Conservation (phyloP, 2,888 invertebrate species). For the Caenorhabditis uteleia region DNA sequence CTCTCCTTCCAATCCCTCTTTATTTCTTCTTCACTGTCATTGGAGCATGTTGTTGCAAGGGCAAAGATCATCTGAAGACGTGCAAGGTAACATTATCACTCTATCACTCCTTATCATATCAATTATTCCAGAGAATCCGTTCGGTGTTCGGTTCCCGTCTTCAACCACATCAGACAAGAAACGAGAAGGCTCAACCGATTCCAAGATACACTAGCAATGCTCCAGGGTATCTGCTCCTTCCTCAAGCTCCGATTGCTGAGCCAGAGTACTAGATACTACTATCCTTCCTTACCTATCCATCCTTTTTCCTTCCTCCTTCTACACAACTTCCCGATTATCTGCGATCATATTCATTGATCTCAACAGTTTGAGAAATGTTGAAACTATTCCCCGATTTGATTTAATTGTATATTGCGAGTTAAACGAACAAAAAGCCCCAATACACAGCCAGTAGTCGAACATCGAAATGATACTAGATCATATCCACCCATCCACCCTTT, state of each 20-base stretch:
- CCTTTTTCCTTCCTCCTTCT: not conserved
- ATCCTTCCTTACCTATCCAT: not conserved
- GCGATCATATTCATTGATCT: slow-evolving; percentile 26
- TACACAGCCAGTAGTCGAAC: slow-evolving; percentile 2
- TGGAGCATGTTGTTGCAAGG: slow-evolving; percentile 56
- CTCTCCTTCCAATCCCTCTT: slow-evolving; percentile 67
- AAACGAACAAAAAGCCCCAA: slow-evolving; percentile 4
- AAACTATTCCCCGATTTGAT: not conserved
- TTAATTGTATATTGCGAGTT: not conserved
- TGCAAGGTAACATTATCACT: slow-evolving; percentile 20
- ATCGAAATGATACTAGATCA: not conserved
- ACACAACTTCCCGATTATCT: slow-evolving; percentile 11
- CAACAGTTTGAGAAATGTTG: slow-evolving; percentile 10
- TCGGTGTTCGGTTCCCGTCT: slow-evolving; percentile 62
- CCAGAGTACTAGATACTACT: slow-evolving; percentile 47
- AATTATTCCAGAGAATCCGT: slow-evolving; percentile 59
- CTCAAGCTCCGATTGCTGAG: slow-evolving; percentile 66
- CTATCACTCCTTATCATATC: too few species aligned
- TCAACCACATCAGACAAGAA: slow-evolving; percentile 26
- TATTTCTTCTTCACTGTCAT: slow-evolving; percentile 59
- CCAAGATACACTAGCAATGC: slow-evolving; percentile 62
- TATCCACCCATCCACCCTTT: not conserved
- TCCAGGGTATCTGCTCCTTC: slow-evolving; percentile 68
- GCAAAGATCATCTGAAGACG: slow-evolving; percentile 27
- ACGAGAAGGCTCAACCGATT: slow-evolving; percentile 42